Evolutionary conservation across 2,888 invertebrate genomes (phyloP), one percentile per base, ranked within the genome.

Genomic region (Leistus spinibarbis): DNA sequence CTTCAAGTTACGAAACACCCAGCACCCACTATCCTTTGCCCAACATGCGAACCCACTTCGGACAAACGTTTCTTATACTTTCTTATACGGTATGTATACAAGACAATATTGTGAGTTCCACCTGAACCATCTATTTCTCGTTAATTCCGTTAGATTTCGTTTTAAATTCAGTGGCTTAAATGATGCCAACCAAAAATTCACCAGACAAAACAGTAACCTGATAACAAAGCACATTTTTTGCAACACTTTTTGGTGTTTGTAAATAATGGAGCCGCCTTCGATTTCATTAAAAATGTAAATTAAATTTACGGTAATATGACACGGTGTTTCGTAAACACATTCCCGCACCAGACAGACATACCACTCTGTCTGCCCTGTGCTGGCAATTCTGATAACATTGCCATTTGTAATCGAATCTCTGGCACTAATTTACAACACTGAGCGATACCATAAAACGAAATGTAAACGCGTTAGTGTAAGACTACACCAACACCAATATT

Each of bases 1-100:
- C 56, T 76, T 64, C 76, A 76, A 77, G 73, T 70, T 57, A 60
- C 76, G 77, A 75, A 77, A 69, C 27, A 71, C 73, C 63, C 27
- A n/a, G n/a, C n/a, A n/a, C n/a, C n/a, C n/a, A n/a, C n/a, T n/a
- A n/a, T n/a, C n/a, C n/a, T n/a, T n/a, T n/a, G n/a, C n/a, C n/a
- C n/a, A n/a, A n/a, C n/a, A n/a, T n/a, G n/a, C n/a, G n/a, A n/a
- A n/a, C n/a, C n/a, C n/a, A n/a, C n/a, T n/a, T n/a, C n/a, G n/a
- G n/a, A n/a, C n/a, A n/a, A n/a, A n/a, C n/a, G n/a, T n/a, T n/a
- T n/a, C n/a, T n/a, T n/a, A n/a, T n/a, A n/a, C n/a, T n/a, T n/a
- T n/a, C n/a, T n/a, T n/a, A n/a, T n/a, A n/a, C n/a, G n/a, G n/a
- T n/a, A n/a, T n/a, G n/a, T n/a, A n/a, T n/a, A n/a, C n/a, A n/a